Percentiles rank a stretch among this genome's conserved stretches.
These are phyloP conservation scores for Trissolcus japonicus DNA, from an alignment of 2,888 invertebrate genomes.

Conservation along the genomic window DNA sequence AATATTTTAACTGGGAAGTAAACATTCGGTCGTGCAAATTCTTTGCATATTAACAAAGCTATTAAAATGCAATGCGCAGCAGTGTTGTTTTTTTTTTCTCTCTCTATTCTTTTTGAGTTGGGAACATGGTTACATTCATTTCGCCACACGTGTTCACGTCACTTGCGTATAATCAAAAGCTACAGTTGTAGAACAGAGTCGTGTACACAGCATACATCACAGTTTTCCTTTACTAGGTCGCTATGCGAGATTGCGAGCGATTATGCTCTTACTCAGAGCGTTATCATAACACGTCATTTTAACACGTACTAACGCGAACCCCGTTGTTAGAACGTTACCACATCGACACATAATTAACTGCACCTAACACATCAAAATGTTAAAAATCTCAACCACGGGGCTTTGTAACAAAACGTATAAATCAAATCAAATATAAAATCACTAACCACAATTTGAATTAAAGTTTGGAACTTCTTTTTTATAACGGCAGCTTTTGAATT, in stretches of 20 bases:
- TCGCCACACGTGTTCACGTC: constrained; percentile 9
- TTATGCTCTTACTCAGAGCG: constrained; percentile 30
- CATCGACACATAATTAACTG: constrained; percentile 15
- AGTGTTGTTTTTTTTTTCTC: too few species aligned
- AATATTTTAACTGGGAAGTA: too few species aligned
- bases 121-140: constrained; percentile 1
- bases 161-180: constrained; percentile 23
- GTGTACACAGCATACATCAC: constrained; percentile 8
- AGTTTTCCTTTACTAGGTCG: constrained; percentile 32
- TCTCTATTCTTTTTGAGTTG: too few species aligned
- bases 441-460: too few species aligned
- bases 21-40: neutral
- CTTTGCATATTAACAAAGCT: neutral
- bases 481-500: too few species aligned
- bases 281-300: constrained; percentile 48
- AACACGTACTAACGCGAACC: constrained; percentile 32
- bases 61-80: neutral
- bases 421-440: too few species aligned
- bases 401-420: too few species aligned
- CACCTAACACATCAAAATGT: neutral
- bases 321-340: constrained; percentile 11
- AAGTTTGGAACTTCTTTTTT: too few species aligned
- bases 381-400: too few species aligned
- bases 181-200: constrained; percentile 7
- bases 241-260: constrained; percentile 34